Evolutionary conservation across 2,113 vertebrate genomes (phyloP).

Genomic region (Blennius ocellaris): DNA sequence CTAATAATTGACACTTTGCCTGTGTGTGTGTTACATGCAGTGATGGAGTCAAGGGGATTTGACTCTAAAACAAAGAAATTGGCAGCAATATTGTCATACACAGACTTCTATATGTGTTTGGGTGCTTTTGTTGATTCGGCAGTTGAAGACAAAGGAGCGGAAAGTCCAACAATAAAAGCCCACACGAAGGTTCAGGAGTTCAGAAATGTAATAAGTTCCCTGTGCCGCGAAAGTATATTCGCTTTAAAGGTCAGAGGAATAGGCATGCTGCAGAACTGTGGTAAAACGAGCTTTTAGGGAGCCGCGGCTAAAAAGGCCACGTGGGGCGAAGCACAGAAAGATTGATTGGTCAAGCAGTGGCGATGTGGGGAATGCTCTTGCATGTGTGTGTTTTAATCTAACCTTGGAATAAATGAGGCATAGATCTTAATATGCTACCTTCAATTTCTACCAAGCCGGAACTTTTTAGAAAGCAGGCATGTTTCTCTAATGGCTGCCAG

Average conservation of each 20-base stretch:
- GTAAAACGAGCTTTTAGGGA: slow-evolving; percentile 29
- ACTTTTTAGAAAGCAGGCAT: background rate
- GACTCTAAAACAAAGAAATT: background rate
- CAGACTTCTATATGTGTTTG: background rate
- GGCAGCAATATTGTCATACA: background rate
- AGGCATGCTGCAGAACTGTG: background rate
- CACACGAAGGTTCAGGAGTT: background rate
- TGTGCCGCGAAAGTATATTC: slow-evolving; percentile 16
- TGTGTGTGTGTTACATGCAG: background rate
- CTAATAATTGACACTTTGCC: background rate
- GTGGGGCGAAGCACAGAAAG: background rate
- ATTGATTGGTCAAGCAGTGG: slow-evolving; percentile 6
- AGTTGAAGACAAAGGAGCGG: background rate
- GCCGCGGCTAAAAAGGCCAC: slow-evolving; percentile 23
- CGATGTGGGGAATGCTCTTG: background rate
- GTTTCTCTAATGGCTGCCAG: background rate
- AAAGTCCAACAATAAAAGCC: background rate
- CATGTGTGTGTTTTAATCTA: slow-evolving; percentile 1
- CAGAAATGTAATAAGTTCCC: slow-evolving; percentile 7
- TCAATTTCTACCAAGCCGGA: background rate
- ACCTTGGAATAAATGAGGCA: background rate
- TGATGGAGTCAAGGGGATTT: slow-evolving; percentile 14
- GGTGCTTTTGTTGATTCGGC: background rate
- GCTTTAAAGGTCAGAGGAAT: slow-evolving; percentile 45
- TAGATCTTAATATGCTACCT: background rate